phyloP scores from a whole-genome alignment of 2,888 invertebrate genomes.

The Seira ritae region DNA sequence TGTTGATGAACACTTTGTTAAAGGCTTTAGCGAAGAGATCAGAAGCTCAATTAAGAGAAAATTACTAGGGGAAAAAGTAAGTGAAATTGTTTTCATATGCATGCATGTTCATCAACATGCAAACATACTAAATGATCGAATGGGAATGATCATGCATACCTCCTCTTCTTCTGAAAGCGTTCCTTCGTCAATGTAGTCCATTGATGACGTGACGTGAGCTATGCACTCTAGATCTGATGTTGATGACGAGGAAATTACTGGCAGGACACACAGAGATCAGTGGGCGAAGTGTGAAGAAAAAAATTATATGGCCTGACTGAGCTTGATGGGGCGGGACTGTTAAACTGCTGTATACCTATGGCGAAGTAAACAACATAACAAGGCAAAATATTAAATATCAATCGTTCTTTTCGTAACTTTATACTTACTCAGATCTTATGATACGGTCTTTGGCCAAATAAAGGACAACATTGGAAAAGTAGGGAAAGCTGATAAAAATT shows the following conservation, averaged over 20 bases:
- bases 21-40: too few species aligned
- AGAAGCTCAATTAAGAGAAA: too few species aligned
- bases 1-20: too few species aligned
- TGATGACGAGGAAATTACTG: conserved; percentile 5
- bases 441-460: not conserved
- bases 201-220: conserved; percentile 38
- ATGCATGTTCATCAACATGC: not conserved
- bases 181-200: conserved; percentile 59
- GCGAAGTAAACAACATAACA: not conserved
- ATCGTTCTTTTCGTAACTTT: not conserved
- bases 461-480: not conserved
- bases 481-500: not conserved
- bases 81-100: too few species aligned
- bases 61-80: too few species aligned
- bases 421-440: not conserved
- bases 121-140: not conserved
- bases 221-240: conserved; percentile 1
- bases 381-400: not conserved
- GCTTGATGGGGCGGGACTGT: not conserved
- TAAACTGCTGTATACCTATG: not conserved
- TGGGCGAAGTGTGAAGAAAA: conserved; percentile 7
- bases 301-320: not conserved
- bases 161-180: conserved; percentile 57
- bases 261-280: not conserved
- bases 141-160: conserved; percentile 25